phyloP scores from a whole-genome alignment of 2,797 vertebrate genomes.

The Meda fulgida region DNA sequence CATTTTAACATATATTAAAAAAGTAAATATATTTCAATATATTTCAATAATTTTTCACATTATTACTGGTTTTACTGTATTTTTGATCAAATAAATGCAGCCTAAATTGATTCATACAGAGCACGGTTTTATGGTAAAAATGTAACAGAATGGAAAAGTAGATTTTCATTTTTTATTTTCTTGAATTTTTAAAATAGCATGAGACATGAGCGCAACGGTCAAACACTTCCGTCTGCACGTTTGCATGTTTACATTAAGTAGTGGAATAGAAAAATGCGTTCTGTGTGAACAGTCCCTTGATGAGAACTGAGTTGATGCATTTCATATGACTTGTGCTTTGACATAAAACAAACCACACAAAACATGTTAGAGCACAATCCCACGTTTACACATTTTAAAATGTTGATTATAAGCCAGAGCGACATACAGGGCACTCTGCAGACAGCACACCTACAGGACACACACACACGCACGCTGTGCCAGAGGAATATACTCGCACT shows the following conservation, averaged over 20 bases:
- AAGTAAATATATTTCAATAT: no score
- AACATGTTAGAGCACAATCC: neutral
- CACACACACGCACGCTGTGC: conserved; percentile 26
- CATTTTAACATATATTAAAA: neutral
- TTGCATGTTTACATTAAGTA: neutral
- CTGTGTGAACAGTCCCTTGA: neutral
- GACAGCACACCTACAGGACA: conserved; percentile 43
- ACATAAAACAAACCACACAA: neutral
- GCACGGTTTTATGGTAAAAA: no score
- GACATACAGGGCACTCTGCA: conserved; percentile 17
- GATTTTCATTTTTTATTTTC: no score
- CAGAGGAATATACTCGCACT: conserved; percentile 29
- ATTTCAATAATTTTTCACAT: no score
- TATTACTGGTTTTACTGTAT: neutral
- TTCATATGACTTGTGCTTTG: neutral
- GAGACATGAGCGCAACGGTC: neutral
- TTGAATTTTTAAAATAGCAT: neutral
- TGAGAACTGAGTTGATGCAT: neutral
- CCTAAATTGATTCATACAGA: no score
- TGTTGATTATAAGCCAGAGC: conserved; percentile 40
- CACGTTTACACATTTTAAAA: neutral
- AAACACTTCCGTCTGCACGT: no score
- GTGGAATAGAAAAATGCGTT: neutral
- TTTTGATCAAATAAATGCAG: neutral
- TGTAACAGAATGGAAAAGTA: no score